phyloP scores from a whole-genome alignment of 1,140 invertebrate species.

The Trichoplusia ni region DNA sequence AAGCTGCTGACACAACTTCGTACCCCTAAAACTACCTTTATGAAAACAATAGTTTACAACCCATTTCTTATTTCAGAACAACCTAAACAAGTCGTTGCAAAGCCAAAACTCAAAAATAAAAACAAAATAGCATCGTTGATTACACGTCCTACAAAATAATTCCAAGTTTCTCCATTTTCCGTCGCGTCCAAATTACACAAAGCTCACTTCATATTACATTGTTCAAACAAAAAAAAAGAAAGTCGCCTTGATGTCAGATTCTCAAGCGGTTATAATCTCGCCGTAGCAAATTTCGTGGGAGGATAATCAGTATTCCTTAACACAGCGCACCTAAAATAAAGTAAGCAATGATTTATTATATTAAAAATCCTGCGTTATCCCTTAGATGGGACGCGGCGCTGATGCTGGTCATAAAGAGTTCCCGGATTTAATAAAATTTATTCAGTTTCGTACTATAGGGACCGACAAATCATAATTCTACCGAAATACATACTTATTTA shows the following conservation, averaged over 20 bases:
- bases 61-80: too few species aligned
- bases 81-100: background rate
- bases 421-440: conserved; percentile 79
- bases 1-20: too few species aligned
- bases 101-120: background rate
- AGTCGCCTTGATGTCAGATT: conserved; percentile 14
- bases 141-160: background rate
- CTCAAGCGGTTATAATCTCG: conserved; percentile 25
- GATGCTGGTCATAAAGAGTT: conserved; percentile 70
- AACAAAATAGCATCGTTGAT: background rate
- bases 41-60: too few species aligned
- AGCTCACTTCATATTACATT: conserved; percentile 11
- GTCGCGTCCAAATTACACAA: conserved; percentile 17
- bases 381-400: conserved; percentile 58
- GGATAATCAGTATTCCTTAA: conserved; percentile 45
- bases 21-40: too few species aligned
- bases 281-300: conserved; percentile 33
- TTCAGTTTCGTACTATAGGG: conserved; percentile 67
- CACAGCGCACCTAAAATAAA: conserved; percentile 40
- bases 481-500: conserved; percentile 75
- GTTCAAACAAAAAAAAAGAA: conserved; percentile 26
- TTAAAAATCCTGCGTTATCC: conserved; percentile 56
- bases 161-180: conserved; percentile 7
- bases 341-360: conserved; percentile 62
- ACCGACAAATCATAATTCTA: conserved; percentile 77